Evolutionary conservation across 2,113 vertebrate genomes (phyloP).

Genomic region (Psophia crepitans): DNA sequence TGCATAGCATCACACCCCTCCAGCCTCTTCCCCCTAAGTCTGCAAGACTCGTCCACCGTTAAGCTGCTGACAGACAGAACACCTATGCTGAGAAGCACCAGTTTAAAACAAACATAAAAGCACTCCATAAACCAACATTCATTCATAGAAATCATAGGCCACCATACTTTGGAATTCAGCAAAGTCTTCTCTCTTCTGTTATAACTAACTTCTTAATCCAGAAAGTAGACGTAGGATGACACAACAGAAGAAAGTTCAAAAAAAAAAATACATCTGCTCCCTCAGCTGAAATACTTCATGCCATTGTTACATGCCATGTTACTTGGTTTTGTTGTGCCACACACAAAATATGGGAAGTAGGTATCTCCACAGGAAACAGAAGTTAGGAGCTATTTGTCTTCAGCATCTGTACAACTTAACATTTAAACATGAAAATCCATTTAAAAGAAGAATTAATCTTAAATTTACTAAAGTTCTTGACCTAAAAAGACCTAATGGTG

Average conservation of each 20-base stretch:
- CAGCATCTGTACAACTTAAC: not conserved
- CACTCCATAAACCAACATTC: not conserved
- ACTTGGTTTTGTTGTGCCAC: not conserved
- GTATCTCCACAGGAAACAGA: not conserved
- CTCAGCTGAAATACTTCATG: not conserved
- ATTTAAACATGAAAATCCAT: not conserved
- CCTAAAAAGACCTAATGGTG: not conserved
- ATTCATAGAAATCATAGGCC: not conserved
- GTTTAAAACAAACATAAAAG: not conserved
- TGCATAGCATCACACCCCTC: rapidly evolving
- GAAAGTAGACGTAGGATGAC: rapidly evolving
- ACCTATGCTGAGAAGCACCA: not conserved
- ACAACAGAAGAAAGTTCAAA: not conserved
- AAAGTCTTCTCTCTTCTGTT: not conserved
- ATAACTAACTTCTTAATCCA: not conserved
- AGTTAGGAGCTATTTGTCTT: not conserved
- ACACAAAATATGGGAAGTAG: not conserved
- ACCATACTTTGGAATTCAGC: not conserved
- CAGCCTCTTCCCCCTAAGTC: not conserved
- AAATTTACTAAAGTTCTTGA: not conserved
- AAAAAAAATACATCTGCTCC: rapidly evolving
- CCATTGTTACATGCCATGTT: not conserved
- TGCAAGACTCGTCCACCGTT: not conserved
- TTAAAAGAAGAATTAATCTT: not conserved
- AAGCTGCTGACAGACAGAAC: not conserved